phyloP scores from a whole-genome alignment of 2,797 vertebrate genomes.

The Myiotriccus ornatus region DNA sequence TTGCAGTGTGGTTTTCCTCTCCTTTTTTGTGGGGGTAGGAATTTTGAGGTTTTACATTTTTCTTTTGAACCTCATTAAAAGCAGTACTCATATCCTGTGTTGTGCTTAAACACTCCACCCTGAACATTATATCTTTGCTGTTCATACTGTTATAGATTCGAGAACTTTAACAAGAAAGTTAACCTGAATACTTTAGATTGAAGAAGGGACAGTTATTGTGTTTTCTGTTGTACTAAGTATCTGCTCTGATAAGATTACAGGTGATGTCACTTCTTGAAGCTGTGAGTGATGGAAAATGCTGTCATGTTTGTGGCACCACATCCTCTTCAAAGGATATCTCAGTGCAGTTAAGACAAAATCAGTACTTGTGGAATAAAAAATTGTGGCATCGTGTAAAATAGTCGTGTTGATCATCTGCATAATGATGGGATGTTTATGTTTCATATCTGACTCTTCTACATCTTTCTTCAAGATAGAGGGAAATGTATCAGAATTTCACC shows the following conservation, averaged over 20 bases:
- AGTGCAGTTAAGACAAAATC: not conserved
- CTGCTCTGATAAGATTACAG: not conserved
- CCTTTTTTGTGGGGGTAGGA: fast-evolving
- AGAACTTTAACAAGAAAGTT: not conserved
- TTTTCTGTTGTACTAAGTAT: not conserved
- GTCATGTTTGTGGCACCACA: fast-evolving
- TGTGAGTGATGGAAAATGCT: not conserved
- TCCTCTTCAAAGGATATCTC: not conserved
- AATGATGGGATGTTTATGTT: not conserved
- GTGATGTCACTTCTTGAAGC: not conserved
- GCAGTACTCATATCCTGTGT: not conserved
- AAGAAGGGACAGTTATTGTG: not conserved
- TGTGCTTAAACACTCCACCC: not conserved
- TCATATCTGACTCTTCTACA: not conserved
- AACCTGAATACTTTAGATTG: not conserved
- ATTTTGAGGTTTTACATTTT: not conserved
- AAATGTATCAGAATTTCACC: not conserved
- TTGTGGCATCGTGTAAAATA: not conserved
- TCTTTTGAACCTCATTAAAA: not conserved
- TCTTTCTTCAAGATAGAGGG: not conserved
- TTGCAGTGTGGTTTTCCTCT: fast-evolving
- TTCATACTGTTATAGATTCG: not conserved
- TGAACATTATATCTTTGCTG: not conserved
- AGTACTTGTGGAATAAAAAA: not conserved
- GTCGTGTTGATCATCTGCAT: not conserved